Evolutionary conservation across 2,113 vertebrate species (phyloP).

Genomic region (Silurus glanis): DNA sequence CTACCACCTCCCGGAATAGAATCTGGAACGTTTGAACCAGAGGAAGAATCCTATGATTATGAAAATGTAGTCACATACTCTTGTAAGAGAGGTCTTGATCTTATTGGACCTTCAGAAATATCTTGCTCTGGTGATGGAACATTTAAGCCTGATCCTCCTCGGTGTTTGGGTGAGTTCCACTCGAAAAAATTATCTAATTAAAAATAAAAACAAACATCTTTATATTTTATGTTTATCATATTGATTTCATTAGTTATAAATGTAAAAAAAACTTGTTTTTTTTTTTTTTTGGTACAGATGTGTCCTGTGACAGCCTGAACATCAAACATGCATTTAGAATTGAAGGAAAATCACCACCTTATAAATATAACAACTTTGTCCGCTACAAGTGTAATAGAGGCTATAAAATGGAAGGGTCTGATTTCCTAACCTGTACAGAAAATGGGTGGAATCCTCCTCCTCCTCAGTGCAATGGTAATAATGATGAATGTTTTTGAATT

Average conservation of each 20-base stretch:
- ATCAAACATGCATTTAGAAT: rapidly evolving
- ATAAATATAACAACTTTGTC: neutral
- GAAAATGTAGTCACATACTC: rapidly evolving
- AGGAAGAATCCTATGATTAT: rapidly evolving
- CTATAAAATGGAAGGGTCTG: conserved; percentile 12
- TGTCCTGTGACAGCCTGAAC: rapidly evolving
- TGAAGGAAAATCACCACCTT: neutral
- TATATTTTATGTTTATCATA: neutral
- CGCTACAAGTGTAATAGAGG: neutral
- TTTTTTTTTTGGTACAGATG: conserved; percentile 36
- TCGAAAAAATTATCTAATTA: neutral
- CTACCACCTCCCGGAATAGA: rapidly evolving
- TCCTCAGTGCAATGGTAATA: neutral
- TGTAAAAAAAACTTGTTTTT: neutral
- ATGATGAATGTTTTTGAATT: too few species aligned
- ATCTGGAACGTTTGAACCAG: rapidly evolving
- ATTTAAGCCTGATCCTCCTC: conserved; percentile 56
- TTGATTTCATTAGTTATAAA: too few species aligned
- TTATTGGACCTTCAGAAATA: neutral
- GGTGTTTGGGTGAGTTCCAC: conserved; percentile 59
- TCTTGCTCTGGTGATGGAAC: conserved; percentile 30
- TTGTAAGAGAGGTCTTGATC: neutral
- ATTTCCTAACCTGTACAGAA: neutral
- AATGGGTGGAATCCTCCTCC: conserved; percentile 22
- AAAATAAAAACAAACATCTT: neutral